Base-by-base conservation (phyloP, 1,140 invertebrate genomes). In the Aphis craccivora region DNA sequence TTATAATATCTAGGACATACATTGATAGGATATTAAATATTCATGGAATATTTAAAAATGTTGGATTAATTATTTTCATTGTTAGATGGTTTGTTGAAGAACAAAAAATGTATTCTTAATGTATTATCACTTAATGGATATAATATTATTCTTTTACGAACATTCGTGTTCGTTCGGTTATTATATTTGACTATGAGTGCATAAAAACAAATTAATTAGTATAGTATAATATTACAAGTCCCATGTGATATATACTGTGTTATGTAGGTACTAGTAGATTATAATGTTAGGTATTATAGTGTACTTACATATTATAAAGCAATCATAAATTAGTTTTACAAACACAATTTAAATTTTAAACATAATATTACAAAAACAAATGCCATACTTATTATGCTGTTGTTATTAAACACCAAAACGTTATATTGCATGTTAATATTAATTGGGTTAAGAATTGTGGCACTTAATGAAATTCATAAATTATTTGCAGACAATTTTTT, bases 81-180 rank as follows among this genome's bases (percentile, higher is more conserved):
- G 60, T 30, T 67, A 30, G 30, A 3, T 23, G 23, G 9, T 67
- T 67, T 60, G 30, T 3, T n/a, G n/a, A n/a, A 67, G 30, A n/a
- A 18, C 30, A 76, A n/a, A 76, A 30, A 76, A 76, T n/a, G 3
- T n/a, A n/a, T n/a, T 76, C 14, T 76, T n/a, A n/a, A 76, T n/a
- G n/a, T n/a, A n/a, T 67, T 11, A 76, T 18, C 1, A n/a, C 14
- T 76, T 76, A 76, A 76, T 76, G n/a, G 30, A 76, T 76, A 76
- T n/a, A n/a, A n/a, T 76, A 76, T 76, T 35, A n/a, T n/a, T 76
- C n/a, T 76, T 76, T 76, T 35, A 76, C n/a, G n/a, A 76, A 76
- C n/a, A n/a, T 76, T 2, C 14, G 6, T 76, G 4, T n/a, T 76
- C 18, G 11, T n/a, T 18, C 14, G 4, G n/a, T 30, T 67, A 30